These are phyloP conservation scores for Marasmarcha lunaedactyla DNA, from an alignment of 2,888 invertebrate genomes.

Conservation along the genomic window DNA sequence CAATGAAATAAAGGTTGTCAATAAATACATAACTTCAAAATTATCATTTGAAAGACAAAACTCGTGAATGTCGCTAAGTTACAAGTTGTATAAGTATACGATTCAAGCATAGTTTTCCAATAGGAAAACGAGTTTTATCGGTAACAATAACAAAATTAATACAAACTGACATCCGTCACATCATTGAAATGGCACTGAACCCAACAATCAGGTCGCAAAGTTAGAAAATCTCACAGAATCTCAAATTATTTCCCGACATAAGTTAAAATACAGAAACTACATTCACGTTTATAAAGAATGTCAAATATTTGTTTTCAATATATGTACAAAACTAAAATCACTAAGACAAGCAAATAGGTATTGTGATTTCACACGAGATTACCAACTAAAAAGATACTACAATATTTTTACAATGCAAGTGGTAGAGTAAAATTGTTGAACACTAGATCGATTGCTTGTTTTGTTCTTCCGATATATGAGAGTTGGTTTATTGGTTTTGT, in stretches of 20 bases:
- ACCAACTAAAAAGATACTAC: too few relatives aligned
- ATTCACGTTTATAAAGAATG: not conserved
- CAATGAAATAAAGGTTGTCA: too few relatives aligned
- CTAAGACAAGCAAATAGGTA: too few relatives aligned
- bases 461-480: too few relatives aligned
- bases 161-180: constrained; percentile 25
- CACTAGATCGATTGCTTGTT: not conserved
- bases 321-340: constrained; percentile 1
- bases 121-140: too few relatives aligned
- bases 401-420: not conserved
- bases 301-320: not conserved
- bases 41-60: not conserved
- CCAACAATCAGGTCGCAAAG: constrained; percentile 19
- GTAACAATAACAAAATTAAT: too few relatives aligned
- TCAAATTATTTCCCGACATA: not conserved
- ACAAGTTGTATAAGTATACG: too few relatives aligned
- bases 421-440: not conserved
- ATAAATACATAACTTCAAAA: too few relatives aligned
- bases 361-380: too few relatives aligned
- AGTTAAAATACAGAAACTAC: not conserved
- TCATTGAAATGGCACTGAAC: constrained; percentile 51
- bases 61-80: too few relatives aligned
- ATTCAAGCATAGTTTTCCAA: too few relatives aligned
- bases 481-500: not conserved
- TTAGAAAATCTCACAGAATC: not conserved